A percentile compares a stretch with the other conserved stretches of the same genome.
phyloP scores from a whole-genome alignment of 2,888 invertebrate genomes.

The Leptopilina myrica region DNA sequence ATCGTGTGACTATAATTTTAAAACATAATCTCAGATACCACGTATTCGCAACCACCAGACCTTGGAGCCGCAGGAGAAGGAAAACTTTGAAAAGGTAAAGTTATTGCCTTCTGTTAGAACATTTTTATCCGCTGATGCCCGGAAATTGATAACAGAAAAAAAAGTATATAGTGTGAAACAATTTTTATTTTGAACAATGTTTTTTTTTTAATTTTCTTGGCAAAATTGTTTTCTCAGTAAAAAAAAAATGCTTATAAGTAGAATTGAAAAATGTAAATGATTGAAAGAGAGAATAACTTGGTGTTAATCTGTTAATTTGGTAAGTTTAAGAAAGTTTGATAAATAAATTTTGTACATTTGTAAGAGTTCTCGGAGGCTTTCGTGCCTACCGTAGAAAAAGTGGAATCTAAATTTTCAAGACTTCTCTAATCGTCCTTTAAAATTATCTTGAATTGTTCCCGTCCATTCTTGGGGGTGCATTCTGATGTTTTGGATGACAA shows the following conservation, averaged over 20 bases:
- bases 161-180: too few species aligned
- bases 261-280: background rate
- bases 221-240: background rate
- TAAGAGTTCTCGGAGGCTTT: conserved; percentile 42
- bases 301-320: conserved; percentile 10
- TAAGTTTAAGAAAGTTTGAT: conserved; percentile 37
- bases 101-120: conserved; percentile 66
- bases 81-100: conserved; percentile 83
- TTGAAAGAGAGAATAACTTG: conserved; percentile 15
- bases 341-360: conserved; percentile 21
- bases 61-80: conserved; percentile 80
- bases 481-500: conserved; percentile 59
- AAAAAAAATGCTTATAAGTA: background rate
- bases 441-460: conserved; percentile 68
- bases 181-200: background rate
- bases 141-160: background rate
- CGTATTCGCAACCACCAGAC: conserved; percentile 77
- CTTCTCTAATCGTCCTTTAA: conserved; percentile 68
- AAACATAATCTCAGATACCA: conserved; percentile 75
- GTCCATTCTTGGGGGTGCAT: conserved; percentile 63
- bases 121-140: conserved; percentile 42
- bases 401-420: conserved; percentile 45
- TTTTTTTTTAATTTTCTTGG: background rate
- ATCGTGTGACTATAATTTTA: conserved; percentile 72
- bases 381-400: conserved; percentile 43